These are phyloP conservation scores for Athene noctua DNA, from an alignment of 2,113 vertebrate genomes.

Conservation along the genomic window DNA sequence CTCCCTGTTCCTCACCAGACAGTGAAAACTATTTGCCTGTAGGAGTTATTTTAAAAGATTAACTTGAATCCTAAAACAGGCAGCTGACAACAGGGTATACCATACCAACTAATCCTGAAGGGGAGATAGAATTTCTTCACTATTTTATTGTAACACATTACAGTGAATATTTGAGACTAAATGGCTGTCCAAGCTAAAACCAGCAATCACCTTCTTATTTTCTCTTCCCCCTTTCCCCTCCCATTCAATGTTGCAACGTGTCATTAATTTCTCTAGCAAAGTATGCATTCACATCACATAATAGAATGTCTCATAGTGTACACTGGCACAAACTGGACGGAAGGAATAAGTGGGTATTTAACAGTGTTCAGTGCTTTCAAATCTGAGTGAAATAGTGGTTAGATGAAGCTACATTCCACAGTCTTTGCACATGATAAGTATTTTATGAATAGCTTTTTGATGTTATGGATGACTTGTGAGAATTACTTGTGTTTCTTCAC, in stretches of 20 bases:
- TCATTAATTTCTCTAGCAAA: not conserved
- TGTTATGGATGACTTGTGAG: not conserved
- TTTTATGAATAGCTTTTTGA: not conserved
- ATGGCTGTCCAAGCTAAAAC: not conserved
- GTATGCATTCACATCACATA: not conserved
- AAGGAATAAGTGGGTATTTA: not conserved
- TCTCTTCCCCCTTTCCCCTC: not conserved
- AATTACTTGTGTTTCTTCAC: not conserved
- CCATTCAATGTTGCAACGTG: not conserved
- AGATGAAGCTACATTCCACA: not conserved
- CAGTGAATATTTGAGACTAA: not conserved
- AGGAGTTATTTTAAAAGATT: not conserved
- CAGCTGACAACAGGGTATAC: not conserved
- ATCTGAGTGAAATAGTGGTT: not conserved
- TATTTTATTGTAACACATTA: not conserved
- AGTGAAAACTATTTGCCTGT: not conserved
- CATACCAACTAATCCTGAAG: not conserved
- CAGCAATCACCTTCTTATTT: not conserved
- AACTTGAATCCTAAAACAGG: not conserved
- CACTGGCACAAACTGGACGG: not conserved
- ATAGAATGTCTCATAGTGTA: not conserved
- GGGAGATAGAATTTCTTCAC: not conserved
- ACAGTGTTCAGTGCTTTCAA: not conserved
- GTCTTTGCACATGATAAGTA: not conserved
- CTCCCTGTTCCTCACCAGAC: not conserved